Base-by-base conservation (phyloP, 2,113 vertebrate genomes). In the Phaetusa simplex region DNA sequence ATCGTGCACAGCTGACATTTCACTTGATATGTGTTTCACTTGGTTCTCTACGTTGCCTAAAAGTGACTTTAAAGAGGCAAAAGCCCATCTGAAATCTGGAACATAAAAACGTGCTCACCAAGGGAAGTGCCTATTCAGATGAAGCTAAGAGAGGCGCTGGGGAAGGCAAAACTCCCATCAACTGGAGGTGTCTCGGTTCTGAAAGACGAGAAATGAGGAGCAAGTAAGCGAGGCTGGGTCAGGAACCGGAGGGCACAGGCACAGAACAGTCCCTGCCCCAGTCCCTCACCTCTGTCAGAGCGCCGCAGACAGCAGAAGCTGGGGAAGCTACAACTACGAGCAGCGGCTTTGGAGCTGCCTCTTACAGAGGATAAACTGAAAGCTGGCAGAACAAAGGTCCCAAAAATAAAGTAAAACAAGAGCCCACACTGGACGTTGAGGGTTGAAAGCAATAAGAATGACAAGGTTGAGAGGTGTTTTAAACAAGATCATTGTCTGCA, bases 281-380 rank as follows among this genome's bases (percentile, higher is more conserved):
- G 6, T 22, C 34, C 30, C 36, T 22, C 72, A 22, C 47, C 78
- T 77, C 47, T 3, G 2, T 19, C 40, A 22, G 30, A 26, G 55
- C 4, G 1, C 34, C 0, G 4, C n/a, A 58, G 61, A 16, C 2
- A 5, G 83, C 78, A 52, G 34, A 59, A 8, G 3, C 2, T 0
- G 49, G 29, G 83, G 67, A 77, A 90, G n/a, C 74, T 36, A 52
- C 43, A 40, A 8, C 19, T 50, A 29, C 0, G 2, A 78, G 45
- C 69, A 74, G 42, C 0, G 0, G 14, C 70, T 36, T 69, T 0
- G 0, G 6, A 50, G 34, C 18, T 61, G 62, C 40, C 56, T 78
- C 61, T 55, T 56, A 45, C 40, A 65, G 50, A 76, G 18, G 21
- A 74, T 11, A n/a, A 87, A 49, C 34, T 43, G 42, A 64, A 40